These are phyloP conservation scores for Diadumene lineata DNA, from an alignment of 92 coral and sea anemone genomes.

Conservation along the genomic window DNA sequence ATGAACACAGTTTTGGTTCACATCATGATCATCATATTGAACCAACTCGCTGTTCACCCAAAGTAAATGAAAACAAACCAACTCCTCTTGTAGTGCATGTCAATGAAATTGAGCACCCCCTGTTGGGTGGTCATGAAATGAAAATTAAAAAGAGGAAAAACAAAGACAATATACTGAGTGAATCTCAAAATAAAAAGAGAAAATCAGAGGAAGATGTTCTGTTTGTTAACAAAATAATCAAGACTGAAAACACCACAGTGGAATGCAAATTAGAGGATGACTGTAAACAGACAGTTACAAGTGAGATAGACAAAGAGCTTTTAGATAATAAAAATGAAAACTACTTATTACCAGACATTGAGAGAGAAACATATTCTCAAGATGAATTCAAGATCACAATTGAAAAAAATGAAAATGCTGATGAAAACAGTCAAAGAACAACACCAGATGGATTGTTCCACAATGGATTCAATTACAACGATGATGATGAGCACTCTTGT, in stretches of 20 bases:
- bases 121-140: too few species aligned
- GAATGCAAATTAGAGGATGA: background rate
- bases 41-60: background rate
- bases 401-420: background rate
- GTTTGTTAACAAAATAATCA: constrained; percentile 11
- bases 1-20: background rate
- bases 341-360: background rate
- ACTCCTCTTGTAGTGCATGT: background rate
- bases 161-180: too few species aligned
- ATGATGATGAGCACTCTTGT: background rate
- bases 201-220: constrained; percentile 3
- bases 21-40: background rate
- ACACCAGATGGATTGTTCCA: background rate
- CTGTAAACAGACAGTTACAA: background rate
- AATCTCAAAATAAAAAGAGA: constrained; percentile 9
- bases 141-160: too few species aligned
- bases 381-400: background rate
- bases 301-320: background rate
- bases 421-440: background rate
- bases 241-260: constrained; percentile 3
- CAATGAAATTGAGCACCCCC: background rate
- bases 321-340: background rate
- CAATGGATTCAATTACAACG: constrained; percentile 18
- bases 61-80: background rate
- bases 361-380: background rate